Conservation (phyloP, 2,113 vertebrate species). For the Sterna hirundo region DNA sequence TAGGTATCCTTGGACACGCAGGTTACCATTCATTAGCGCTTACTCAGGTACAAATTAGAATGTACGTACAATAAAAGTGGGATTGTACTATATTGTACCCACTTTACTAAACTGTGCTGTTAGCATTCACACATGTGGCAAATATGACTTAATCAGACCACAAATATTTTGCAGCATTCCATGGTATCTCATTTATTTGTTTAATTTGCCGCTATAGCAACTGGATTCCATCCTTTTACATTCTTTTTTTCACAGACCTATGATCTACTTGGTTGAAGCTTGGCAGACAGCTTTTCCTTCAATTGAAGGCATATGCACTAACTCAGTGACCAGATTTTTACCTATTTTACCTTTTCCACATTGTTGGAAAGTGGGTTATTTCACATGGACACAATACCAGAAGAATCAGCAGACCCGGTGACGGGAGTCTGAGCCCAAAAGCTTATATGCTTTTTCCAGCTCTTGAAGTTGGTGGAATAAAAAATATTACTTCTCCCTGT, state of each 20-base stretch:
- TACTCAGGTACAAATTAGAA: not conserved
- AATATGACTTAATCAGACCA: conserved; percentile 81
- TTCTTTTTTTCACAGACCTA: conserved; percentile 58
- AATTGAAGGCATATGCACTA: conserved; percentile 80
- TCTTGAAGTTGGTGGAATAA: conserved; percentile 36
- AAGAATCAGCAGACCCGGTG: conserved; percentile 56
- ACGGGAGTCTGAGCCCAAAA: not conserved
- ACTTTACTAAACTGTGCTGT: conserved; percentile 58
- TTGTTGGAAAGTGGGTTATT: conserved; percentile 57
- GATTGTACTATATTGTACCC: not conserved
- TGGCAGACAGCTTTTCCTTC: conserved; percentile 68
- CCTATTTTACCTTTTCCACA: too few species aligned
- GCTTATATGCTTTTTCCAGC: conserved; percentile 46
- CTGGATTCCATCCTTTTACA: conserved; percentile 73
- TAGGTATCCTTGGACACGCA: not conserved
- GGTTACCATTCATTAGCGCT: not conserved
- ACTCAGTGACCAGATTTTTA: conserved; percentile 67
- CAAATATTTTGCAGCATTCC: conserved; percentile 86
- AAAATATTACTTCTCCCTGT: conserved; percentile 7
- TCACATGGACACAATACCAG: conserved; percentile 51
- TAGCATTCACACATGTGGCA: conserved; percentile 76
- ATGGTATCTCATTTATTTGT: conserved; percentile 86
- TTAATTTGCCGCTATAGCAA: conserved; percentile 83
- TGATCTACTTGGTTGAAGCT: conserved; percentile 72
- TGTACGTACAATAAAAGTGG: not conserved